Conservation (phyloP, 2,797 vertebrate species). For the Helostoma temminkii region DNA sequence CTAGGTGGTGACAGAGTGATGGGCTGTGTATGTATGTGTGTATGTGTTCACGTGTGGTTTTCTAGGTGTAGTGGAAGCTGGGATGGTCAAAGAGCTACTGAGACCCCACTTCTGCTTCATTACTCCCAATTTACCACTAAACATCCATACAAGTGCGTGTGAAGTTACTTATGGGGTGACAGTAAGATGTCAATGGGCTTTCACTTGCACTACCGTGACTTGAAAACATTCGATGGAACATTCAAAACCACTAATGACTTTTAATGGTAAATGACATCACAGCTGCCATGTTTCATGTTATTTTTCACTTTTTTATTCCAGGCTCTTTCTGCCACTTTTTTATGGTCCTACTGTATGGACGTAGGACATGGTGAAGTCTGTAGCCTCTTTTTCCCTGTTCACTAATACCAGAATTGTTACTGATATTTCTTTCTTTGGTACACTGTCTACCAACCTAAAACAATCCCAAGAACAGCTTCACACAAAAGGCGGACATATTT, state of each 20-base stretch:
- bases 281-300: slow-evolving; percentile 64
- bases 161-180: slow-evolving; percentile 75
- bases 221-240: slow-evolving; percentile 68
- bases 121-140: slow-evolving; percentile 63
- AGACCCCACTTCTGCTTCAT: slow-evolving; percentile 55
- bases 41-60: slow-evolving; percentile 7
- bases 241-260: slow-evolving; percentile 71
- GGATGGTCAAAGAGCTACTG: slow-evolving; percentile 56
- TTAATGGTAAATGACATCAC: slow-evolving; percentile 73
- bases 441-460: neutral
- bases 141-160: slow-evolving; percentile 60
- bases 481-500: no score
- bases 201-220: slow-evolving; percentile 46
- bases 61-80: slow-evolving; percentile 15
- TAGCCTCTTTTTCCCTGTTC: slow-evolving; percentile 7
- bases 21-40: slow-evolving; percentile 10
- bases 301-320: slow-evolving; percentile 59
- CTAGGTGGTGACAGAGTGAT: slow-evolving; percentile 48
- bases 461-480: no score
- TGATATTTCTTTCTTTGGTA: slow-evolving; percentile 13
- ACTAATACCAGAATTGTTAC: slow-evolving; percentile 1
- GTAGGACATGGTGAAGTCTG: slow-evolving; percentile 13
- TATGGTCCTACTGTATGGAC: neutral
- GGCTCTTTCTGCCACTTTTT: slow-evolving; percentile 23
- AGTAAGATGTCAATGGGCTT: slow-evolving; percentile 70